Evolutionary conservation across 30 jellyfish, hydroid and myxozoan genomes (phyloP), one percentile per base, ranked within the genome.

Genomic region (Mastigias papua): DNA sequence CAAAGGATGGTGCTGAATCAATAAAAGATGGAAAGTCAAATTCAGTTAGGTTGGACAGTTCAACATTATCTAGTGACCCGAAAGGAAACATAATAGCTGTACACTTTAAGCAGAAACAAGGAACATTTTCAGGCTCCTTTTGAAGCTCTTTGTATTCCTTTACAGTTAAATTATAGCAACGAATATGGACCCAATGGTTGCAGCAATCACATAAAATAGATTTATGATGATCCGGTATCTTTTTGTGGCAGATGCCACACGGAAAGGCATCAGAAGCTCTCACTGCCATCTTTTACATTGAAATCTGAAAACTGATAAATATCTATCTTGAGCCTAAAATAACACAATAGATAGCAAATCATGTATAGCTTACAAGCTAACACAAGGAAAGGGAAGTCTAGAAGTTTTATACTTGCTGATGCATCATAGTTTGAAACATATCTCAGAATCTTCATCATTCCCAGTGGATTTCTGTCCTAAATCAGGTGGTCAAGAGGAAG

Each of bases 21-120:
- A 81, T 74, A 66, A 81, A 81, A 1, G 91, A 81, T 67, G 84
- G 91, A 66, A 81, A 46, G 50, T 64, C 91, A 67, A 42, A 81
- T 17, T 81, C 57, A 9, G 46, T 27, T 74, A 81, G 84, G 74
- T 81, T 66, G 6, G 91, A 63, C 2, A 81, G 84, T 50, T 81
- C 91, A 20, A 63, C 83, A 48, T 67, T 35, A 20, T 81, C 91
- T 17, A 67, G 29, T 80, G 89, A 57, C 89, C n/a, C 89, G 50
- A 78, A 78, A 58, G 66, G 90, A 65, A 80, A 80, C 90, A 80
- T 80, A 67, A 80, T 21, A 20, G 25, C 66, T 58, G 90, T 61
- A 63, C 82, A 80, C 35, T 74, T 74, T 48, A 50, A 29, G 27
- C 86, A 48, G 49, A 80, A 80, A 83, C 90, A 80, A 21, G 90